phyloP scores from a whole-genome alignment of 2,888 invertebrate species.

The Pristionchus maxplancki region DNA sequence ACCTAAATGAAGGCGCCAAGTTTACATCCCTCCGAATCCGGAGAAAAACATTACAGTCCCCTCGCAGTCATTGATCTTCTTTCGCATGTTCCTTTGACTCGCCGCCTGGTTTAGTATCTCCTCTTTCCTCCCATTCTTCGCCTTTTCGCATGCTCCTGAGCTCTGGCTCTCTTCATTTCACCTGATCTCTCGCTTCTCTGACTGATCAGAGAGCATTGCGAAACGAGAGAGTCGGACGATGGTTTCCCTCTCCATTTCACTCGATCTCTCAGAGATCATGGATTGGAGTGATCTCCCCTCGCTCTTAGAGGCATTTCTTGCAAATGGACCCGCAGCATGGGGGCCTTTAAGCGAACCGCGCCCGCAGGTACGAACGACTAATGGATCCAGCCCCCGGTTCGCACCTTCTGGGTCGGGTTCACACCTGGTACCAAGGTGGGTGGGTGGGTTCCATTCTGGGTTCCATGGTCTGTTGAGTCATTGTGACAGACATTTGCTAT shows the following conservation, averaged over 20 bases:
- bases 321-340: constrained; percentile 24
- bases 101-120: background rate
- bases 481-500: background rate
- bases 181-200: too few species aligned
- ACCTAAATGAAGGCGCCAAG: too few species aligned
- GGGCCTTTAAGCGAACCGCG: constrained; percentile 20
- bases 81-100: background rate
- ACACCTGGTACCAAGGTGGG: background rate
- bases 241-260: too few species aligned
- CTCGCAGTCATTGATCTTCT: constrained; percentile 11
- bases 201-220: too few species aligned
- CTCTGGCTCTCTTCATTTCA: background rate
- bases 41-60: background rate
- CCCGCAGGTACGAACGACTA: constrained; percentile 18
- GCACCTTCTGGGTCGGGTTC: background rate
- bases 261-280: too few species aligned
- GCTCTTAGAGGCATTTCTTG: background rate
- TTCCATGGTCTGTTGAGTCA: background rate
- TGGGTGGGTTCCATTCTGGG: background rate
- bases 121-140: background rate
- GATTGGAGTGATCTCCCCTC: background rate
- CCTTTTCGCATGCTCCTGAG: too few species aligned
- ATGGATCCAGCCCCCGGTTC: background rate
- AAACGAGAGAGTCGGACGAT: too few species aligned
- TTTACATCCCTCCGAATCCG: too few species aligned